phyloP scores from a whole-genome alignment of 64 coral and sea anemone species.

The Astreopora myriophthalma region DNA sequence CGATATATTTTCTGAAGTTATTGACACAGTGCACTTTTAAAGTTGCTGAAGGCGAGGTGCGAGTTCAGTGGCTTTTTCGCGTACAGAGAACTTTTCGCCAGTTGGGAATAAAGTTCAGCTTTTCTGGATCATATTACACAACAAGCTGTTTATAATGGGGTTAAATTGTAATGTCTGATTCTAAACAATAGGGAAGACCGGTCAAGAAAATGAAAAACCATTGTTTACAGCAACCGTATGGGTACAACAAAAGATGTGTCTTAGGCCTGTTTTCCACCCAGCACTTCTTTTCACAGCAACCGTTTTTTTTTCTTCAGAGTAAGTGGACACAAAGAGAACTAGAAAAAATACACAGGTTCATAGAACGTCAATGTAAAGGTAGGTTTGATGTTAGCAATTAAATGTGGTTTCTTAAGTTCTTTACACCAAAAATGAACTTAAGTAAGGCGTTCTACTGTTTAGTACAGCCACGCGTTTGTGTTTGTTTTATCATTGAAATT shows the following conservation, averaged over 20 bases:
- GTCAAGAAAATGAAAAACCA: conserved; percentile 16
- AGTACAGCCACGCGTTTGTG: conserved; percentile 77
- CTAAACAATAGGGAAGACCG: not conserved
- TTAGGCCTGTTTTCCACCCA: not conserved
- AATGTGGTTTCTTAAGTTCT: conserved; percentile 1
- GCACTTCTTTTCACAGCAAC: not conserved
- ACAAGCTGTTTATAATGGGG: conserved; percentile 46
- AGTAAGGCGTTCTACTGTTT: conserved; percentile 44
- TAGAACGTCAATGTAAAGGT: not conserved
- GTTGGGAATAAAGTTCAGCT: not conserved
- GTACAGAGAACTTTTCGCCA: not conserved
- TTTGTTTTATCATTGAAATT: conserved; percentile 61
- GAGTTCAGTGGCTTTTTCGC: no score
- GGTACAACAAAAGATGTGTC: conserved; percentile 13
- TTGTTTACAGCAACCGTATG: not conserved
- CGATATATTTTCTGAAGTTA: not conserved
- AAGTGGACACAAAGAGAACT: not conserved
- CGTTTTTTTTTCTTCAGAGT: not conserved
- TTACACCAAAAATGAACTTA: not conserved
- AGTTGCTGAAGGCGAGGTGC: not conserved
- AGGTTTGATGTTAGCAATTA: not conserved
- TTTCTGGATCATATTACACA: not conserved
- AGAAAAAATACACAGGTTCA: not conserved
- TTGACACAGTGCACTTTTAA: not conserved
- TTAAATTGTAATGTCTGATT: conserved; percentile 23